phyloP scores from a whole-genome alignment of 2,888 invertebrate species.

The Pelosia muscerda region DNA sequence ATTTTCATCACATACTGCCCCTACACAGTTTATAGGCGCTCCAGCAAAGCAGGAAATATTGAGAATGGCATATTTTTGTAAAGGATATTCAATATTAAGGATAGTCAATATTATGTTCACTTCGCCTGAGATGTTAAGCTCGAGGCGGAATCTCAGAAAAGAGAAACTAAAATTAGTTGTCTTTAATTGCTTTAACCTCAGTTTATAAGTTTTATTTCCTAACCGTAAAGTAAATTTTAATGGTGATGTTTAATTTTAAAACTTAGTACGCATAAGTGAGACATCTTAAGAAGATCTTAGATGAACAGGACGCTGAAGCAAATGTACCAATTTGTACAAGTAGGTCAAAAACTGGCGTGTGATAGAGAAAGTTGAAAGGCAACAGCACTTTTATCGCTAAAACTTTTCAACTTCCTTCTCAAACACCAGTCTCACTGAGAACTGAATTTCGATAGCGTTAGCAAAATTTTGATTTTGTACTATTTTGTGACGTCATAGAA shows the following conservation, averaged over 20 bases:
- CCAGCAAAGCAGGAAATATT: too few species aligned
- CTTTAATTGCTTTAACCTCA: too few species aligned
- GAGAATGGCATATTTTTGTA: too few species aligned
- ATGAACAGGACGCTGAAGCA: background rate
- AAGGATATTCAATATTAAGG: too few species aligned
- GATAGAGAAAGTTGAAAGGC: slow-evolving; percentile 4
- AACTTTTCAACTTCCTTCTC: background rate
- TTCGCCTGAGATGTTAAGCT: too few species aligned
- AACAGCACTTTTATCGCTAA: slow-evolving; percentile 1
- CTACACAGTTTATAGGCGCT: too few species aligned
- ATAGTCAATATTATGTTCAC: too few species aligned
- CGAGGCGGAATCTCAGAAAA: too few species aligned
- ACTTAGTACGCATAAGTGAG: background rate
- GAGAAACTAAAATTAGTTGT: too few species aligned
- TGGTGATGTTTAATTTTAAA: background rate
- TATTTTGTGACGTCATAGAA: background rate
- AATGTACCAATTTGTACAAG: slow-evolving; percentile 1
- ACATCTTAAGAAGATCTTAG: background rate
- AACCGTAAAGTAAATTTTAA: too few species aligned
- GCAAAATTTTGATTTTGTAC: slow-evolving; percentile 1
- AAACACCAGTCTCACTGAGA: background rate
- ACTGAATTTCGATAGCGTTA: background rate
- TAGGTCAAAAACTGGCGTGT: slow-evolving; percentile 2
- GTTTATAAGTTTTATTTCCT: too few species aligned
- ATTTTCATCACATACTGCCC: too few species aligned